Conservation (phyloP, 1,140 invertebrate genomes). For the Antheraea mylitta region DNA sequence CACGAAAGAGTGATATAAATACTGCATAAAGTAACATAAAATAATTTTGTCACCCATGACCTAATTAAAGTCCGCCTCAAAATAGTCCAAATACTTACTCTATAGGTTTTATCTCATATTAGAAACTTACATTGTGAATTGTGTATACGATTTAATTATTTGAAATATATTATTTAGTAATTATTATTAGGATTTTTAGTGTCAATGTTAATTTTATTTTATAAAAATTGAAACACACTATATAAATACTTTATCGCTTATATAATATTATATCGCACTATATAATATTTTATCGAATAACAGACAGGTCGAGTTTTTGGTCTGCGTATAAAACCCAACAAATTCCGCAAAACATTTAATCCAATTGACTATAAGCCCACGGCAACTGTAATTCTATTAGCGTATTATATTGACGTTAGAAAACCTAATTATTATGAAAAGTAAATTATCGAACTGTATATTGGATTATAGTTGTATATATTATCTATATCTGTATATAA, state of each 20-base stretch:
- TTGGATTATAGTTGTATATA: neutral
- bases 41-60: too few species aligned
- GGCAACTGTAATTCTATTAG: slow-evolving; percentile 13
- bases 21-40: too few species aligned
- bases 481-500: too few species aligned
- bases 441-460: neutral
- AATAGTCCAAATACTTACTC: too few species aligned
- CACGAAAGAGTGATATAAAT: too few species aligned
- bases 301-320: neutral
- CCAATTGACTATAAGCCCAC: slow-evolving; percentile 10
- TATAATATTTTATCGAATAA: neutral
- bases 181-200: too few species aligned
- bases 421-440: slow-evolving; percentile 1
- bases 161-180: too few species aligned
- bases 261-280: neutral
- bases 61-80: too few species aligned
- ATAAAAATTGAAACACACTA: neutral
- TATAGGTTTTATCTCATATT: too few species aligned
- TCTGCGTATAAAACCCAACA: neutral
- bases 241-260: too few species aligned
- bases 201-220: neutral
- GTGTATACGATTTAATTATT: too few species aligned
- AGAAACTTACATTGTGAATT: too few species aligned
- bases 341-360: slow-evolving; percentile 9
- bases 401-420: neutral